phyloP scores from a whole-genome alignment of 2,113 vertebrate species.

The Crocuta crocuta region DNA sequence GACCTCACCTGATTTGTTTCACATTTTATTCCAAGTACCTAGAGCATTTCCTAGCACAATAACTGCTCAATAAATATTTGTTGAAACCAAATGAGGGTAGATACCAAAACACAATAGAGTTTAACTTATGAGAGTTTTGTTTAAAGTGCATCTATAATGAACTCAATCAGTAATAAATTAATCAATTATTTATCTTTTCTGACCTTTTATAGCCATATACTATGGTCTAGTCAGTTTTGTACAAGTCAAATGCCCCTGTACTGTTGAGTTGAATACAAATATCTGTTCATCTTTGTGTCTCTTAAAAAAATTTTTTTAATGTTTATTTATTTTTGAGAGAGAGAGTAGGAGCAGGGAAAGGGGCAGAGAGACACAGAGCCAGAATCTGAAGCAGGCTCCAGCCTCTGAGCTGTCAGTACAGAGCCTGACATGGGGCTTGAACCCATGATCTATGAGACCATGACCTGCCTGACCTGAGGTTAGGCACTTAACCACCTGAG shows the following conservation, averaged over 20 bases:
- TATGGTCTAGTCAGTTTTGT: neutral
- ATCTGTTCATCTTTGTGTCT: neutral
- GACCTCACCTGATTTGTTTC: neutral
- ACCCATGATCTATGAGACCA: neutral
- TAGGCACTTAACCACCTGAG: neutral
- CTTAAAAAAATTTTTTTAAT: neutral
- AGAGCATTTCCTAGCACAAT: neutral
- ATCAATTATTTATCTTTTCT: neutral
- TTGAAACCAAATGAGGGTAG: neutral
- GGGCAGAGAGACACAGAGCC: neutral
- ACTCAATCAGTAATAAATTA: neutral
- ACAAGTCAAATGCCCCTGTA: neutral
- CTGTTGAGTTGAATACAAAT: neutral
- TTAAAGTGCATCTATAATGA: neutral
- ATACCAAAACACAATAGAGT: neutral
- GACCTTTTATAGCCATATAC: neutral
- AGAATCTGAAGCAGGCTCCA: neutral
- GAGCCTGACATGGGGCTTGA: neutral
- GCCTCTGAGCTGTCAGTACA: too few species aligned
- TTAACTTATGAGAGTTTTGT: neutral
- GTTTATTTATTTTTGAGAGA: neutral
- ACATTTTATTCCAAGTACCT: neutral
- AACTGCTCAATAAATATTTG: neutral
- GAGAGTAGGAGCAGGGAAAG: neutral
- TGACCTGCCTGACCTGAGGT: neutral